Evolutionary conservation across 1,140 invertebrate genomes (phyloP).

Genomic region (Brachionus rotundiformis): DNA sequence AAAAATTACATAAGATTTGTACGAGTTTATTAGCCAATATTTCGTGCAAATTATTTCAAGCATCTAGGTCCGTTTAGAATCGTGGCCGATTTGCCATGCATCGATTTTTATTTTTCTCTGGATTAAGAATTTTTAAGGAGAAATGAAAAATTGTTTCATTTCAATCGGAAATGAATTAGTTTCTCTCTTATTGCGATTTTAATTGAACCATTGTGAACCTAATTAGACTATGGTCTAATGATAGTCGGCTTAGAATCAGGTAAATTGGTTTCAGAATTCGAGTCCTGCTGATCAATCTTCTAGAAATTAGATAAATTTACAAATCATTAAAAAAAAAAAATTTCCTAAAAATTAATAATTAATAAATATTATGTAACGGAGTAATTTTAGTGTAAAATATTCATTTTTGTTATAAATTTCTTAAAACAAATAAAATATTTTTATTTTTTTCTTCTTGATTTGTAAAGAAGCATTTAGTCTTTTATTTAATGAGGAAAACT

Average conservation of each 20-base stretch:
- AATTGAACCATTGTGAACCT: neutral
- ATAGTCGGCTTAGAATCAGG: neutral
- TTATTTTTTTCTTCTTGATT: too few relatives aligned
- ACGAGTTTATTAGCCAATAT: conserved; percentile 3
- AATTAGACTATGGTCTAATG: neutral
- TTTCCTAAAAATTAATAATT: neutral
- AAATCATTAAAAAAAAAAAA: neutral
- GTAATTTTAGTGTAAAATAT: neutral
- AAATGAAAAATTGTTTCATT: neutral
- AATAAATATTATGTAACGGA: neutral
- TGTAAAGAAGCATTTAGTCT: too few relatives aligned
- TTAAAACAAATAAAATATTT: neutral
- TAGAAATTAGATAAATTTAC: too few relatives aligned
- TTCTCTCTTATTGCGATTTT: neutral
- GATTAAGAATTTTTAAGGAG: neutral
- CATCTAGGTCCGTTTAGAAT: neutral
- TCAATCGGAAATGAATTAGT: conserved; percentile 1
- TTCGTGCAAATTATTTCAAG: conserved; percentile 5
- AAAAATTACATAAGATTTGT: conserved; percentile 21
- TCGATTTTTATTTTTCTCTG: neutral
- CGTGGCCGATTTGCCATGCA: neutral
- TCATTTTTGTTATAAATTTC: neutral
- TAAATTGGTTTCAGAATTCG: too few relatives aligned
- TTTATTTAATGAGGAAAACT: too few relatives aligned
- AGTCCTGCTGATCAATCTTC: neutral